Conservation (phyloP, 2,888 invertebrate species). For the Microchrysa polita region DNA sequence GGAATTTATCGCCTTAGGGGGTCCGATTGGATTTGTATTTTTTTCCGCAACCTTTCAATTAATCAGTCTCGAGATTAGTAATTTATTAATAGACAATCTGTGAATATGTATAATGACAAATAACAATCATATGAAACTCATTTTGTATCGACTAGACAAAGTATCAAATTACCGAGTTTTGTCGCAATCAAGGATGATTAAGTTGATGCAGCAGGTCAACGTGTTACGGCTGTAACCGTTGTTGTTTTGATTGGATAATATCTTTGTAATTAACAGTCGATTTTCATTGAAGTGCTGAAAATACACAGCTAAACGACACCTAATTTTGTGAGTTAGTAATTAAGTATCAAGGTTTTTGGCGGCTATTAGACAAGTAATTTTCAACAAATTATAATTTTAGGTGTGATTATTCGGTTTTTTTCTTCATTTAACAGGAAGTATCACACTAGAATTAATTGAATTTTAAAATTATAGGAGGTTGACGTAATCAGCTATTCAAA, state of each 20-base stretch:
- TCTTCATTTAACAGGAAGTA: no score
- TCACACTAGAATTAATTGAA: no score
- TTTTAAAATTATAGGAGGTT: no score
- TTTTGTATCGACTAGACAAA: background rate
- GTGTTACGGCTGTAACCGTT: no score
- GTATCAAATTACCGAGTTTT: background rate
- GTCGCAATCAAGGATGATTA: conserved; percentile 6
- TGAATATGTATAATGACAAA: background rate
- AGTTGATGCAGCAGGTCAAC: background rate
- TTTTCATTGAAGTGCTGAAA: no score
- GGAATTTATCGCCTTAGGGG: conserved; percentile 9
- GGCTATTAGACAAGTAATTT: background rate
- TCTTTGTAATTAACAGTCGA: no score
- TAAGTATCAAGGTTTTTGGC: no score
- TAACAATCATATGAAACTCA: background rate
- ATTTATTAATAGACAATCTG: background rate
- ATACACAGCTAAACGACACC: no score
- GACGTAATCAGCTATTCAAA: no score
- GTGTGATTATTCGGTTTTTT: background rate
- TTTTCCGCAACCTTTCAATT: background rate
- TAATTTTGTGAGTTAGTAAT: no score
- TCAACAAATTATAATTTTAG: background rate
- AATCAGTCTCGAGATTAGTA: background rate
- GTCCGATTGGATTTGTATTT: background rate
- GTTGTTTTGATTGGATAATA: no score